Percentiles rank a stretch among this genome's conserved stretches.
Conservation (phyloP, 2,113 vertebrate genomes). For the Cyanoderma ruficeps region DNA sequence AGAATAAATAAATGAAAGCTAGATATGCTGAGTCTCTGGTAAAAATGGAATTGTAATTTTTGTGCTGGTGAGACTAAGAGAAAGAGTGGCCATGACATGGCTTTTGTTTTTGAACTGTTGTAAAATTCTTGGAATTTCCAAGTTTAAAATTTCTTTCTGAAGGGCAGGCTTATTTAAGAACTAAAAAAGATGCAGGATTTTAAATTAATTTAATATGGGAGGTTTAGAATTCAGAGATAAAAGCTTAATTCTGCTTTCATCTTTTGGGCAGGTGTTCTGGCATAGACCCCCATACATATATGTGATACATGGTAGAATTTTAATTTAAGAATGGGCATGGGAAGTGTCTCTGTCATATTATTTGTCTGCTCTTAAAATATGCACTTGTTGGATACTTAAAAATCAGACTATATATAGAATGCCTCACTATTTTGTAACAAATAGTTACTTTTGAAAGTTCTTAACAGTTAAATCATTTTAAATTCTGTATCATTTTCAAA, state of each 20-base stretch:
- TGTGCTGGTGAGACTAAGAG: not conserved
- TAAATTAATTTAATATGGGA: not conserved
- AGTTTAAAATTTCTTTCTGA: not conserved
- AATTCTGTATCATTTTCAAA: not conserved
- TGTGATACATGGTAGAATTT: not conserved
- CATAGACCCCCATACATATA: not conserved
- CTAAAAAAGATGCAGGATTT: not conserved
- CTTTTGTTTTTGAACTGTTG: not conserved
- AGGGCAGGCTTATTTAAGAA: not conserved
- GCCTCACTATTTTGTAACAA: not conserved
- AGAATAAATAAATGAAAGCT: not conserved
- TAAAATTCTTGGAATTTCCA: not conserved
- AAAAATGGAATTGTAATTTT: not conserved
- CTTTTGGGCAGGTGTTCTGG: not conserved
- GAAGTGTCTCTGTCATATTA: not conserved
- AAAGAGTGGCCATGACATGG: not conserved
- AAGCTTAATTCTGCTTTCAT: not conserved
- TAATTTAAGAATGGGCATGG: not conserved
- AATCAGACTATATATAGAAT: not conserved
- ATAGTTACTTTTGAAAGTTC: not conserved
- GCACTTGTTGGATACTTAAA: not conserved
- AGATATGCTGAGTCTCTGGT: not conserved
- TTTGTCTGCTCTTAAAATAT: not conserved
- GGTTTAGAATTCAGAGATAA: not conserved
- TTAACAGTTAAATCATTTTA: not conserved